Base-by-base conservation (phyloP, 2,113 vertebrate species). In the Ophthalmolycus amberensis region DNA sequence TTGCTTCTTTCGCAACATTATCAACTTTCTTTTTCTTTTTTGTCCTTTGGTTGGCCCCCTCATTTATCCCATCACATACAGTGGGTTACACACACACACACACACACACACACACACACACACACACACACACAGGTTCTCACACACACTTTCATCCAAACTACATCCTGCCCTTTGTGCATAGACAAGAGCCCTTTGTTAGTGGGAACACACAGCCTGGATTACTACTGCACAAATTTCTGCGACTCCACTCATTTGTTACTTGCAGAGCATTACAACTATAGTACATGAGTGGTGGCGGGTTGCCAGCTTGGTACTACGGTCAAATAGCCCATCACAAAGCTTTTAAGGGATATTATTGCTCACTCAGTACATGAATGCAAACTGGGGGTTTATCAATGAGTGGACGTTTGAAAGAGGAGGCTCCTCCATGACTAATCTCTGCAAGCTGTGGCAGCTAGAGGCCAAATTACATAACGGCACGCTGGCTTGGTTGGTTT, bases 181-280 rank as follows among this genome's bases (percentile, higher is more conserved):
- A 68, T 62, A 87, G 83, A 94, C 89, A 92, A 91, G 90, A 81
- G 85, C 0, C 71, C 87, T 93, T 93, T 93, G 91, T 91, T 86
- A 40, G 80, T 67, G 10, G 52, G 88, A 71, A 75, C 82, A 83
- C 87, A 87, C 83, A 65, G 80, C 62, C 86, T 90, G 78, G 83
- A 89, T 80, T 89, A 88, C 76, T 76, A 77, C 76, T 34, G 71
- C 79, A 85, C 77, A 85, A 0, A 84, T 75, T 82, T 87, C 88
- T 87, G 63, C 63, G 71, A 72, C 77, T 69, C 44, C 34, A 38
- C 67, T 83, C 73, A 27, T 76, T 65, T 87, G 63, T 72, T 60
- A 65, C 44, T 71, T 40, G 18, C 79, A 44, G 78, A 77, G 75
- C 70, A 56, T 83, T 50, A 62, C 70, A 78, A 85, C 66, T 34